A percentile compares a stretch with the other conserved stretches of the same genome.
Conservation (phyloP, 1,140 invertebrate genomes). For the Drosophila malerkotliana region DNA sequence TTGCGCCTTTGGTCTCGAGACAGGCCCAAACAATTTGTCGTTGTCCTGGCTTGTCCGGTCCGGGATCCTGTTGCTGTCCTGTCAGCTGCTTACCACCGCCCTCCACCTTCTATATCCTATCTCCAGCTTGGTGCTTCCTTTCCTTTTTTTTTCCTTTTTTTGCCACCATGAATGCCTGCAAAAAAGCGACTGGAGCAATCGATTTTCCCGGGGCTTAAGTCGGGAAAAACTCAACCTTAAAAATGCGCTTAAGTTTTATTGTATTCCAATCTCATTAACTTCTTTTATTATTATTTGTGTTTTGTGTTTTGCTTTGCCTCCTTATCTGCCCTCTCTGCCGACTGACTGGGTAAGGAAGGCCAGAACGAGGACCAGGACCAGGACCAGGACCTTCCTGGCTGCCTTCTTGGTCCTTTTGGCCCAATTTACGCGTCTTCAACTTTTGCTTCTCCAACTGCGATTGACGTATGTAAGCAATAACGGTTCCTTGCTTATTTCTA, state of each 20-base stretch:
- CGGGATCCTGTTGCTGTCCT: conserved; percentile 33
- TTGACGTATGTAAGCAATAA: conserved; percentile 37
- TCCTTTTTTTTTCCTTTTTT: background rate
- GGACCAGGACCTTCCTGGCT: background rate
- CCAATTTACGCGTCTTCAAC: conserved; percentile 52
- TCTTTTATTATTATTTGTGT: conserved; percentile 80
- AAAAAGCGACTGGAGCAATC: conserved; percentile 42
- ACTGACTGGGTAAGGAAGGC: no score
- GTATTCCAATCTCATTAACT: conserved; percentile 80
- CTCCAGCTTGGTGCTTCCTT: background rate
- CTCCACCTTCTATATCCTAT: background rate
- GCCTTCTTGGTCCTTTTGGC: conserved; percentile 4
- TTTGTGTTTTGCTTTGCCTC: conserved; percentile 20
- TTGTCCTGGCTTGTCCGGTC: conserved; percentile 20
- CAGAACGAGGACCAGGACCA: no score
- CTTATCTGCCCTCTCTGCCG: background rate
- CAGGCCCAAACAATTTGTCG: conserved; percentile 37
- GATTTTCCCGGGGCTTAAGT: conserved; percentile 67
- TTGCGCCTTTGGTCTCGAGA: conserved; percentile 17
- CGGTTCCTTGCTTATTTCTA: conserved; percentile 1
- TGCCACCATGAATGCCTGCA: conserved; percentile 3
- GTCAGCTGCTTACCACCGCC: conserved; percentile 30
- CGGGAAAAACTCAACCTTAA: conserved; percentile 64
- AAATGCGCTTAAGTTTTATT: conserved; percentile 78
- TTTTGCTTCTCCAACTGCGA: conserved; percentile 23